Evolutionary conservation across 2,113 vertebrate genomes (phyloP).

Genomic region (Synodontis membranacea): DNA sequence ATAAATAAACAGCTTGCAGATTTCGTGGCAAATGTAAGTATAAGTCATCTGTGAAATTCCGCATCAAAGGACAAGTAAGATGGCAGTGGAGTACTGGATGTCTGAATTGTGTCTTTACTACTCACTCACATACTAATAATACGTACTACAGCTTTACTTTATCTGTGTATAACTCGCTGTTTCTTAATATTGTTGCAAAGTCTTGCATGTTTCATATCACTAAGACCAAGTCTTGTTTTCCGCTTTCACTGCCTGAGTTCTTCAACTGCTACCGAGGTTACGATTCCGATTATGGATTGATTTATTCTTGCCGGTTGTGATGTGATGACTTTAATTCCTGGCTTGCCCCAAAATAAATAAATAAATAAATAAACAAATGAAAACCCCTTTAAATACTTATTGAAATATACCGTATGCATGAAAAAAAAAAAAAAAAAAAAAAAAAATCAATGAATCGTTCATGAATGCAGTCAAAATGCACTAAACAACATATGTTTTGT

Average conservation of each 20-base stretch:
- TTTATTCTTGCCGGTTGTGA: not conserved
- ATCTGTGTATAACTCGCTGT: too few relatives aligned
- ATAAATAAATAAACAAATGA: not conserved
- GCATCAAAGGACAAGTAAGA: too few relatives aligned
- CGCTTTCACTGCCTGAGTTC: not conserved
- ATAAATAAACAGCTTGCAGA: too few relatives aligned
- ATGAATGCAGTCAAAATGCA: not conserved
- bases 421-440: too few relatives aligned
- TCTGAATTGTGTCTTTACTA: too few relatives aligned
- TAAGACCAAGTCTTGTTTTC: not conserved
- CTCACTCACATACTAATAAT: too few relatives aligned
- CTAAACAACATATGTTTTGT: not conserved
- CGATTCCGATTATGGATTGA: not conserved
- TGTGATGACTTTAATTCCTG: not conserved
- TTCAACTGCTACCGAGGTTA: not conserved
- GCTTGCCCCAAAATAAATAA: not conserved
- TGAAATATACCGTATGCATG: too few relatives aligned
- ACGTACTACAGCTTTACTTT: too few relatives aligned
- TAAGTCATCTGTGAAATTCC: too few relatives aligned
- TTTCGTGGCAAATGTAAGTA: too few relatives aligned
- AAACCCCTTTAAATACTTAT: not conserved
- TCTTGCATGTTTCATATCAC: not conserved
- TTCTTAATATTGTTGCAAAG: not conserved
- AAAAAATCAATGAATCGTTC: not conserved
- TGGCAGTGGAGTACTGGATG: too few relatives aligned